Evolutionary conservation across 2,113 vertebrate genomes (phyloP), one percentile per base, ranked within the genome.

Genomic region (Forbesichthys papilliferus): DNA sequence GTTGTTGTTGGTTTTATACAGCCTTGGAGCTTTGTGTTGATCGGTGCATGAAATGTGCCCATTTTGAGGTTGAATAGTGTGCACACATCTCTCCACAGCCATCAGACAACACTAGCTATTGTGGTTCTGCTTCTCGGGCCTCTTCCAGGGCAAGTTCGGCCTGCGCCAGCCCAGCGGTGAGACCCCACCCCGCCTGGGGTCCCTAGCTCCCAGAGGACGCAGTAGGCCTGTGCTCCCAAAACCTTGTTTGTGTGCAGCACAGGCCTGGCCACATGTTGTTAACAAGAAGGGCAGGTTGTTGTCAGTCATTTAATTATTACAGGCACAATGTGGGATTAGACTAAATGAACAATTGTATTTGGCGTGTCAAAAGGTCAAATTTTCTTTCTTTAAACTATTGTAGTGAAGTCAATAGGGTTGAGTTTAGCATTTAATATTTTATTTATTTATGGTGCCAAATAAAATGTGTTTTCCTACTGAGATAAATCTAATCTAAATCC

Each of bases 141-240:
- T 98, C 97, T 48, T 98, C 96, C 84, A 94, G 95, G 90, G 94
- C 95, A 82, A 94, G 94, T 83, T 98, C 96, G 48, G 95, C 95
- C 59, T 94, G 95, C 11, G 89, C 95, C 91, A 99, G 97, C 86
- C 96, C 97, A 14, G 96, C 97, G 97, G 97, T 98, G 94, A 99
- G 97, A 27, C 92, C 74, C 48, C 60, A 20, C 14, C 73, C 47
- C 9, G 52, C 11, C 27, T 27, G 27, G 2, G 27, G 27, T 27
- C 27, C 27, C 27, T 27, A 27, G 27, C 27, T 27, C 27, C 27
- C 27, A 27, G 2, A 27, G 27, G 27, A 27, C 27, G 2, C 27
- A 27, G 27, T 27, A 27, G 27, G 27, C 27, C 27, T 27, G 27
- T 27, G 27, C 2, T 27, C 2, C 27, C 27, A 3, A 27, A 27